Conservation (phyloP, 2,113 vertebrate species). For the Crotophaga sulcirostris region DNA sequence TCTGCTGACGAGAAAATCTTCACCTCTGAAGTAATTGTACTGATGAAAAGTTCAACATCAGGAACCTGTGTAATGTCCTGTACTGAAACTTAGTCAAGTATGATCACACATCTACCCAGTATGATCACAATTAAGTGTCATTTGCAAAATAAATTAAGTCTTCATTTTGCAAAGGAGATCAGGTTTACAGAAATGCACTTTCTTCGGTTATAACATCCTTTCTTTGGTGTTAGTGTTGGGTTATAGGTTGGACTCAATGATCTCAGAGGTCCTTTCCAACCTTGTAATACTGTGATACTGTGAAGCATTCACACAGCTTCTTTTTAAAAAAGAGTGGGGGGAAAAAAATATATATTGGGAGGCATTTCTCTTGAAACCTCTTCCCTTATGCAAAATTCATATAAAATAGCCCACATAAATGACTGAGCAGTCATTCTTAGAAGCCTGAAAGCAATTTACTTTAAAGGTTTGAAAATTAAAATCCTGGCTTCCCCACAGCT, state of each 20-base stretch:
- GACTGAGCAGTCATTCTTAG: neutral
- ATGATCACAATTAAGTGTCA: neutral
- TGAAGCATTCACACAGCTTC: neutral
- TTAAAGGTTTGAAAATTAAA: neutral
- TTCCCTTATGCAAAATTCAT: neutral
- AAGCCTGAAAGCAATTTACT: neutral
- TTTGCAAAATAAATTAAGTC: neutral
- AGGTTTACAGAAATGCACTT: neutral
- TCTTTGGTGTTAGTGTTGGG: too few species aligned
- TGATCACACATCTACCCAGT: neutral
- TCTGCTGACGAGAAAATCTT: neutral
- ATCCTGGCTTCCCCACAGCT: neutral
- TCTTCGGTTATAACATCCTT: too few species aligned
- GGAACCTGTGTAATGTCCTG: neutral
- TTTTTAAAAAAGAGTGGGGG: neutral
- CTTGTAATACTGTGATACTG: too few species aligned
- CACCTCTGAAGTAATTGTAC: neutral
- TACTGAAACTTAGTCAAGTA: neutral
- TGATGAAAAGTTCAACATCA: neutral
- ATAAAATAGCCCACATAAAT: neutral
- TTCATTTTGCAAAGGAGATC: neutral
- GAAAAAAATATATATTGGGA: neutral
- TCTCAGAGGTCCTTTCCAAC: too few species aligned
- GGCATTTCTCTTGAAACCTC: neutral
- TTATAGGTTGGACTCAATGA: too few species aligned